Percentiles rank a stretch among this genome's conserved stretches.
phyloP scores from a whole-genome alignment of 2,888 invertebrate genomes.

The Lasioglossum oenotherae region DNA sequence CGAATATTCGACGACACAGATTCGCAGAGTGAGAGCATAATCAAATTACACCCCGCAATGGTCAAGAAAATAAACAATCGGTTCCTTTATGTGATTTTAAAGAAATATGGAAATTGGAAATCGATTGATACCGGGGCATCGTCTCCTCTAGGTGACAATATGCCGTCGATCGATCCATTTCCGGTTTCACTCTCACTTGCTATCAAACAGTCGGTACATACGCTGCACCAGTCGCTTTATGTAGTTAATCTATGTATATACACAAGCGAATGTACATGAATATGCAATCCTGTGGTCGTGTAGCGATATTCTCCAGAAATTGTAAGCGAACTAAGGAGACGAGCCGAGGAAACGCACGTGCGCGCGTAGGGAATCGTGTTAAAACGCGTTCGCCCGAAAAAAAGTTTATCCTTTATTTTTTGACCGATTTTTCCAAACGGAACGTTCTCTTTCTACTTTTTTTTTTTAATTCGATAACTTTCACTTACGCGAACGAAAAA shows the following conservation, averaged over 20 bases:
- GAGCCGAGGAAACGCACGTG: background rate
- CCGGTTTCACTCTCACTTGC: conserved; percentile 68
- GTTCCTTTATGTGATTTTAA: conserved; percentile 43
- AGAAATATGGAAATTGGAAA: conserved; percentile 65
- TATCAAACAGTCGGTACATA: conserved; percentile 54
- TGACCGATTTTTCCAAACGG: conserved; percentile 4
- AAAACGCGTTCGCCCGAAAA: conserved; percentile 8
- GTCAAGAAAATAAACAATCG: background rate
- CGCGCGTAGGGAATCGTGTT: background rate
- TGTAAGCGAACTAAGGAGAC: conserved; percentile 34
- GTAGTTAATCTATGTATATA: conserved; percentile 49
- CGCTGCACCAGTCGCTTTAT: conserved; percentile 34
- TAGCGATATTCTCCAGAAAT: conserved; percentile 50
- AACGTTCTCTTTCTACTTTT: background rate
- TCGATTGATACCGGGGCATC: conserved; percentile 58
- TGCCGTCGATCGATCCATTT: conserved; percentile 67
- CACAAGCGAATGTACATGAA: conserved; percentile 37
- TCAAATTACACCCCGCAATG: background rate
- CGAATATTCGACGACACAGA: background rate
- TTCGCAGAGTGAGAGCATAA: background rate
- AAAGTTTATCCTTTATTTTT: background rate
- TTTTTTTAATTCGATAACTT: conserved; percentile 46
- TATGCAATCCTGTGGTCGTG: conserved; percentile 58
- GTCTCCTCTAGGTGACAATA: conserved; percentile 63
- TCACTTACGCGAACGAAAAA: conserved; percentile 29